phyloP scores from a whole-genome alignment of 2,888 invertebrate genomes.

The Torymus aiolomorphi region DNA sequence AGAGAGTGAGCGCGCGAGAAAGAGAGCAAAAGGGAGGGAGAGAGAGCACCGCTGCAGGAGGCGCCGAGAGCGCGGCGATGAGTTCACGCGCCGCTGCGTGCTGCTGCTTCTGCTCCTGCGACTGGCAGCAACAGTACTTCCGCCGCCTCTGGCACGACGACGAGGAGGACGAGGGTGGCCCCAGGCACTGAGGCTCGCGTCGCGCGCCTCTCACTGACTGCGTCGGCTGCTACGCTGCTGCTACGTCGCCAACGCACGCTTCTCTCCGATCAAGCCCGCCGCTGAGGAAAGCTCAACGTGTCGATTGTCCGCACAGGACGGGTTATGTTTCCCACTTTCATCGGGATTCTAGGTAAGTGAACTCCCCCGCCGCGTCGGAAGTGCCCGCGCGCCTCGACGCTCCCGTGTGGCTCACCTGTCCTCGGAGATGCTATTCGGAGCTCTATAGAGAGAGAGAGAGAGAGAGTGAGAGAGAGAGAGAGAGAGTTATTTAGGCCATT shows the following conservation, averaged over 20 bases:
- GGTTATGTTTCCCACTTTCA: conserved; percentile 84
- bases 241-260: too few relatives aligned
- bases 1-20: not conserved
- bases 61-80: conserved; percentile 24
- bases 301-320: conserved; percentile 70
- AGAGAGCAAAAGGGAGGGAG: not conserved
- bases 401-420: not conserved
- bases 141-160: conserved; percentile 9
- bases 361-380: not conserved
- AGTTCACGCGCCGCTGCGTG: conserved; percentile 30
- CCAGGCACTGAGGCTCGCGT: not conserved
- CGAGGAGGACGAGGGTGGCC: conserved; percentile 9
- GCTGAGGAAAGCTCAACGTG: conserved; percentile 8
- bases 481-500: conserved; percentile 16
- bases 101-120: conserved; percentile 22
- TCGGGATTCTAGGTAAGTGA: conserved; percentile 82
- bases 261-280: too few relatives aligned
- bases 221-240: not conserved
- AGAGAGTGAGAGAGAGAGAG: too few relatives aligned
- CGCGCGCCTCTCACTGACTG: too few relatives aligned
- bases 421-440: not conserved
- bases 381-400: not conserved
- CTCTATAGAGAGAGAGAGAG: not conserved
- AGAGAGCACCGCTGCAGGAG: conserved; percentile 15
- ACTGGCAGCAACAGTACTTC: conserved; percentile 24